Percentiles rank a stretch among this genome's conserved stretches.
phyloP scores from a whole-genome alignment of 2,888 invertebrate genomes.

The Leptinotarsa haldemani region DNA sequence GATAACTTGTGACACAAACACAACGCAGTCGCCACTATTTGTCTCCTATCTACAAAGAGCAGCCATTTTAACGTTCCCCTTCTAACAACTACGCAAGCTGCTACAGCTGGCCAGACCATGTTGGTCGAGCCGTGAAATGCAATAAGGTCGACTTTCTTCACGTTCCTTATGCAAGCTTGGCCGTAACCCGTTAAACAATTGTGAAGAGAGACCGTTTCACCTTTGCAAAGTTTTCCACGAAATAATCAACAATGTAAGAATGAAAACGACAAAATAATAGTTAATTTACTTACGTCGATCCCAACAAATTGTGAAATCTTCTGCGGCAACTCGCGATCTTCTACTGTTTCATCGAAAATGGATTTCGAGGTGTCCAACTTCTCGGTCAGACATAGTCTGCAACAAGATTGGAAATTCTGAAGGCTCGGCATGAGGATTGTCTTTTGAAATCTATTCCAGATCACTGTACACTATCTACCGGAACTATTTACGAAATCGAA shows the following conservation, averaged over 20 bases:
- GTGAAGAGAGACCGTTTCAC: slow-evolving; percentile 32
- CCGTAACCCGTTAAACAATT: slow-evolving; percentile 66
- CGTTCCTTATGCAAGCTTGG: slow-evolving; percentile 68
- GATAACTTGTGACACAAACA: not conserved
- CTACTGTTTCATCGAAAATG: slow-evolving; percentile 58
- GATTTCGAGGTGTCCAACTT: slow-evolving; percentile 59
- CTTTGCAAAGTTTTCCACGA: slow-evolving; percentile 30
- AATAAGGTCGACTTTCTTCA: slow-evolving; percentile 73
- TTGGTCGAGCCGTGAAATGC: slow-evolving; percentile 57
- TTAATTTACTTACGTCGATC: slow-evolving; percentile 72
- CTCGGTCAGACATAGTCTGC: slow-evolving; percentile 63
- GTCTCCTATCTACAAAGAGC: slow-evolving; percentile 28
- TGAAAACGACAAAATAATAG: slow-evolving; percentile 31
- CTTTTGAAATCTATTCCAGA: slow-evolving; percentile 7
- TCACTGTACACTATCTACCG: slow-evolving; percentile 7
- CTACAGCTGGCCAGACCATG: slow-evolving; percentile 38
- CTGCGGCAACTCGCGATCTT: slow-evolving; percentile 67
- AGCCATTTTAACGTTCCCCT: slow-evolving; percentile 46
- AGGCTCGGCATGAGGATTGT: slow-evolving; percentile 41
- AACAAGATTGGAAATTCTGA: slow-evolving; percentile 60
- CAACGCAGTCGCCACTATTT: not conserved
- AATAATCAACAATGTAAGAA: slow-evolving; percentile 24
- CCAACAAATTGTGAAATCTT: slow-evolving; percentile 76
- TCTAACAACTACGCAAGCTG: slow-evolving; percentile 34
- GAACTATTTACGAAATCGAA: not conserved